A percentile compares a stretch with the other conserved stretches of the same genome.
These are phyloP conservation scores for Mythimna vitellina DNA, from an alignment of 2,888 invertebrate genomes.

Conservation along the genomic window DNA sequence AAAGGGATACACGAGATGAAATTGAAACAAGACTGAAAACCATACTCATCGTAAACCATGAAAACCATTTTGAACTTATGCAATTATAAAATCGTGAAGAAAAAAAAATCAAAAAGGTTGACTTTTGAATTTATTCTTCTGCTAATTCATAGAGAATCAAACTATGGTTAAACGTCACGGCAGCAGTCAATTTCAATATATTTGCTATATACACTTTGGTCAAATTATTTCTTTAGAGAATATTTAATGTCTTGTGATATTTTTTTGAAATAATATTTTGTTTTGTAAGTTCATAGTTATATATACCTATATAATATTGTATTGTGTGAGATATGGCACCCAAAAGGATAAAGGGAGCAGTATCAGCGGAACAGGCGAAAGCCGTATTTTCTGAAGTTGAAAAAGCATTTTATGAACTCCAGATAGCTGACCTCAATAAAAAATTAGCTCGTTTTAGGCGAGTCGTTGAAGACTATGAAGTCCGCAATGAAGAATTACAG, in stretches of 20 bases:
- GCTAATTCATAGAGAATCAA: neutral
- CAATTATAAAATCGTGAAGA: neutral
- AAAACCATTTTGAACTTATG: neutral
- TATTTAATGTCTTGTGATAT: neutral
- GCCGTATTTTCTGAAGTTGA: slow-evolving; percentile 92
- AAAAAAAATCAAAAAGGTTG: neutral
- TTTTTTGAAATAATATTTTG: slow-evolving; percentile 29
- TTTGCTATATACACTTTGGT: no score
- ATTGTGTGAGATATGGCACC: slow-evolving; percentile 77
- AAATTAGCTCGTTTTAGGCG: slow-evolving; percentile 93
- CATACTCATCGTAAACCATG: neutral
- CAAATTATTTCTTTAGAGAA: slow-evolving; percentile 12
- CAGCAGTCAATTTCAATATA: no score
- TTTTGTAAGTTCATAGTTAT: neutral
- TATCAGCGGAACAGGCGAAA: slow-evolving; percentile 38
- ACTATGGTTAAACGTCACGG: slow-evolving; percentile 14
- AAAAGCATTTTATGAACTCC: slow-evolving; percentile 94
- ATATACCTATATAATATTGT: slow-evolving; percentile 2
- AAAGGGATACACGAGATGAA: neutral
- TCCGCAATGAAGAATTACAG: slow-evolving; percentile 92
- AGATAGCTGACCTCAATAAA: slow-evolving; percentile 95
- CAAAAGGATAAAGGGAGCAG: slow-evolving; percentile 77
- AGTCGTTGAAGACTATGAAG: slow-evolving; percentile 92
- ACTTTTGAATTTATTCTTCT: neutral
- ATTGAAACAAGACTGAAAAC: neutral